Conservation (phyloP, 2,888 invertebrate genomes). For the Microdon myrmicae region DNA sequence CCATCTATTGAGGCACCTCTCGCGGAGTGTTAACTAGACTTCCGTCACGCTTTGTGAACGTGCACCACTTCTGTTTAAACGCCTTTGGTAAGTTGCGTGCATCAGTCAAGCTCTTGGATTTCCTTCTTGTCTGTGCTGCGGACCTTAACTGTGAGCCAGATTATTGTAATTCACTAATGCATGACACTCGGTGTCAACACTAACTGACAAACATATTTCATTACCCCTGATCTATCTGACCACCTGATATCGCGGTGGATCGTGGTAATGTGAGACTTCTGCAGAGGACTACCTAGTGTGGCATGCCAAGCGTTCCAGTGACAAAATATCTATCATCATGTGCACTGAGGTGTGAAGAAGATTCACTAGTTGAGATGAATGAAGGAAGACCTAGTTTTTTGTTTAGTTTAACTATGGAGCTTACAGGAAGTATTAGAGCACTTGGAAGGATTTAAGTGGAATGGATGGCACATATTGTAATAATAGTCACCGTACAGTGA, state of each 20-base stretch:
- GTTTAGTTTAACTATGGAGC: too few species aligned
- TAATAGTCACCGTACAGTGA: too few species aligned
- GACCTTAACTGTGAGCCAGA: slow-evolving; percentile 25
- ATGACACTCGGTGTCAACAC: slow-evolving; percentile 35
- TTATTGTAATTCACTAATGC: slow-evolving; percentile 23
- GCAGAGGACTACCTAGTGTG: slow-evolving; percentile 4
- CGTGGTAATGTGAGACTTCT: slow-evolving; percentile 26
- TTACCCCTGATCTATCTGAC: slow-evolving; percentile 4
- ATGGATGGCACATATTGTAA: too few species aligned
- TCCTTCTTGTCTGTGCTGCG: slow-evolving; percentile 13
- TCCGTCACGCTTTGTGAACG: slow-evolving; percentile 33
- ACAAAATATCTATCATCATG: slow-evolving; percentile 40
- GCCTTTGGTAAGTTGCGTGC: slow-evolving; percentile 5
- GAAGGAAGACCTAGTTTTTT: too few species aligned
- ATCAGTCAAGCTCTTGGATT: slow-evolving; percentile 17
- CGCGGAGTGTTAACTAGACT: slow-evolving; percentile 11
- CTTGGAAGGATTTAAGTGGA: too few species aligned
- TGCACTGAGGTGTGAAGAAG: slow-evolving; percentile 34
- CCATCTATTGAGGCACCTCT: slow-evolving; percentile 11
- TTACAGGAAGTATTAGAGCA: too few species aligned
- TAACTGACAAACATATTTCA: background rate
- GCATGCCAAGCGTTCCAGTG: slow-evolving; percentile 19
- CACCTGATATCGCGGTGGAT: slow-evolving; percentile 5
- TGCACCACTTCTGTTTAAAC: slow-evolving; percentile 12
- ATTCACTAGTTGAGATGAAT: slow-evolving; percentile 41